phyloP scores from a whole-genome alignment of 1,140 invertebrate genomes.

The Drosophila trapezifrons region DNA sequence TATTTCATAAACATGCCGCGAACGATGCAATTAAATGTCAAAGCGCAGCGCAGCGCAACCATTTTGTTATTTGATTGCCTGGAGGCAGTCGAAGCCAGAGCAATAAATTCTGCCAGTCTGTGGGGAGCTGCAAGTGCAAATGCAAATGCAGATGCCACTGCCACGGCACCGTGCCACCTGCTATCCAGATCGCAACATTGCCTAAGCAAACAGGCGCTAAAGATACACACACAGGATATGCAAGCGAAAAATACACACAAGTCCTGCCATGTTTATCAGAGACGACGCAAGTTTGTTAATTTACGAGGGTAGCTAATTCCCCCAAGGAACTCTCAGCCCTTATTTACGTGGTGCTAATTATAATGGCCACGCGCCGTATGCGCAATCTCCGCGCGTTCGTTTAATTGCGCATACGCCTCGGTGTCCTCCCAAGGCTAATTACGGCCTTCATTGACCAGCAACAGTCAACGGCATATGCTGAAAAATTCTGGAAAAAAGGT shows the following conservation, averaged over 20 bases:
- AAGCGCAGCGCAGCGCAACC: slow-evolving; percentile 45
- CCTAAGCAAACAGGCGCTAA: slow-evolving; percentile 32
- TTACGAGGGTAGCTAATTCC: slow-evolving; percentile 25
- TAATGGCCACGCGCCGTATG: slow-evolving; percentile 37
- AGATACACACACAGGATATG: slow-evolving; percentile 6
- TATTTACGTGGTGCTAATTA: slow-evolving; percentile 18
- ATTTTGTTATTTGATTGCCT: slow-evolving; percentile 61
- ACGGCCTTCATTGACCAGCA: slow-evolving; percentile 33
- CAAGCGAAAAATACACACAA: slow-evolving; percentile 11
- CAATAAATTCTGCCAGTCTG: slow-evolving; percentile 50
- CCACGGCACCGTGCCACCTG: slow-evolving; percentile 19
- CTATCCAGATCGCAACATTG: slow-evolving; percentile 21
- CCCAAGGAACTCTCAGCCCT: slow-evolving; percentile 4
- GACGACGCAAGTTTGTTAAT: slow-evolving; percentile 38
- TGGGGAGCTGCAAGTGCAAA: slow-evolving; percentile 21
- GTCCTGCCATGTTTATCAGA: slow-evolving; percentile 8
- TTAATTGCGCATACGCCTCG: slow-evolving; percentile 48
- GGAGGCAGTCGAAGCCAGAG: slow-evolving; percentile 43
- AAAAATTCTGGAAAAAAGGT: neutral
- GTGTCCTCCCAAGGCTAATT: slow-evolving; percentile 31
- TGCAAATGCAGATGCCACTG: slow-evolving; percentile 15
- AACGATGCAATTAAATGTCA: slow-evolving; percentile 57
- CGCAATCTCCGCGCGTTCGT: slow-evolving; percentile 37
- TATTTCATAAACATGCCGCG: slow-evolving; percentile 56
- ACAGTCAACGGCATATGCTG: slow-evolving; percentile 2